Conservation (phyloP, 2,113 vertebrate genomes). For the Tonatia bakeri region DNA sequence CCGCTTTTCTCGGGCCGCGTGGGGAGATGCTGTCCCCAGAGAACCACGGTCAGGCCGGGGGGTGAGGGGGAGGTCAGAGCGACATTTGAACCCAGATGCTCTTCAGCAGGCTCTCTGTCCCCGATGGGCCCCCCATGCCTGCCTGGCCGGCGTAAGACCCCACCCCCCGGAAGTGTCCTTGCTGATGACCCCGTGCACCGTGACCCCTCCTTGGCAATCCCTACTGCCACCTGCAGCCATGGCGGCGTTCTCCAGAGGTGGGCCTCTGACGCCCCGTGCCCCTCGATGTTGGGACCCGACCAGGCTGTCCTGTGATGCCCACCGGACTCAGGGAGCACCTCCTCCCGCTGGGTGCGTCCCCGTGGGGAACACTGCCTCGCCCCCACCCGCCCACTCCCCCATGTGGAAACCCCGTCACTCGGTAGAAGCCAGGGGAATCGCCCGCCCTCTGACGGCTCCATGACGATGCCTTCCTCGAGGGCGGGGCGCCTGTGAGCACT, state of each 20-base stretch:
- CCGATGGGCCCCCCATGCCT: neutral
- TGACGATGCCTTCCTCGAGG: neutral
- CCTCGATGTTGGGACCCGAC: neutral
- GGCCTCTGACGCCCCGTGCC: neutral
- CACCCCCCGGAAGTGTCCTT: neutral
- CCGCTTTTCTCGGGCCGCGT: neutral
- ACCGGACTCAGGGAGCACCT: neutral
- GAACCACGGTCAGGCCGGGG: neutral
- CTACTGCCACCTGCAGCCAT: neutral
- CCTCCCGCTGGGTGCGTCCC: too few relatives aligned
- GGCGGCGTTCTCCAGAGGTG: neutral
- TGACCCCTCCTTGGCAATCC: rapidly evolving
- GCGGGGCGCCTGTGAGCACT: neutral
- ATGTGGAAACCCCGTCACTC: neutral
- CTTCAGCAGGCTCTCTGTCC: too few relatives aligned
- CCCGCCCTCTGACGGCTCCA: rapidly evolving
- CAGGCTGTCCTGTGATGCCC: neutral
- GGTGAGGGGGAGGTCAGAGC: too few relatives aligned
- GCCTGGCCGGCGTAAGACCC: neutral
- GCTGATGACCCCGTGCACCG: neutral
- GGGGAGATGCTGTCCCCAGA: neutral
- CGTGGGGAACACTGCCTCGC: too few relatives aligned
- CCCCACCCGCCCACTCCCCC: neutral
- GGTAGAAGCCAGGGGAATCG: neutral
- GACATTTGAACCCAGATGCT: neutral